Base-by-base conservation (phyloP, 2,888 invertebrate species). In the Dexiosoma caninum region DNA sequence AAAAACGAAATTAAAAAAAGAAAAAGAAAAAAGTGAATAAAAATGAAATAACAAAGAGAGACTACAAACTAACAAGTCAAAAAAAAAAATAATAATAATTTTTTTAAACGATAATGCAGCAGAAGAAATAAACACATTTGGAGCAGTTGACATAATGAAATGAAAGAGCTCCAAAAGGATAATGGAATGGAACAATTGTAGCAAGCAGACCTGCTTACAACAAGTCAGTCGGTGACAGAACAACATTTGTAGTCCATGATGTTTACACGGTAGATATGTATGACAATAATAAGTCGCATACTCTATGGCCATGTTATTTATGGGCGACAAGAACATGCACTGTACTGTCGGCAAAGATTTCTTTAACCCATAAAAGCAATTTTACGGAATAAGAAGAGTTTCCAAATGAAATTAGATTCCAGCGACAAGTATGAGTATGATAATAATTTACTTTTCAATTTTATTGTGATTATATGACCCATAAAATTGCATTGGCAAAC, bases 151-250 rank as follows among this genome's bases (percentile, higher is more conserved):
- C 9, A 60, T 60, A 71, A 70, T 30, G 8, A 59, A 69, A 49
- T 46, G 27, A 64, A 46, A 44, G 14, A 16, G 51, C 4, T 16
- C 0, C 12, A 2, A 35, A 37, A 21, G 7, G 42, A 16, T 12
- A 27, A 69, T 27, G 12, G 46, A 71, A 40, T 49, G 32, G 9
- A 57, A 37, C 40, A 59, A 57, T 77, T 62, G 49, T 35, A n/a
- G 21, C 49, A 57, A 27, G 35, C 44, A 30, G 14, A 23, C 32
- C 14, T 60, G 42, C 51, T 75, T 67, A 8, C 35, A 60, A 59
- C 27, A 78, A 62, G 70, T 70, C 75, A 59, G 70, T 70, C 75
- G 53, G 53, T 59, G 64, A 59, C 59, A 76, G 70, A 37, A 76
- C 64, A 71, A 53, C 46, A 21, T 19, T 62, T 12, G 37, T 74